Evolutionary conservation across 2,113 vertebrate genomes (phyloP), one percentile per base, ranked within the genome.

Genomic region (Brachionichthys hirsutus): DNA sequence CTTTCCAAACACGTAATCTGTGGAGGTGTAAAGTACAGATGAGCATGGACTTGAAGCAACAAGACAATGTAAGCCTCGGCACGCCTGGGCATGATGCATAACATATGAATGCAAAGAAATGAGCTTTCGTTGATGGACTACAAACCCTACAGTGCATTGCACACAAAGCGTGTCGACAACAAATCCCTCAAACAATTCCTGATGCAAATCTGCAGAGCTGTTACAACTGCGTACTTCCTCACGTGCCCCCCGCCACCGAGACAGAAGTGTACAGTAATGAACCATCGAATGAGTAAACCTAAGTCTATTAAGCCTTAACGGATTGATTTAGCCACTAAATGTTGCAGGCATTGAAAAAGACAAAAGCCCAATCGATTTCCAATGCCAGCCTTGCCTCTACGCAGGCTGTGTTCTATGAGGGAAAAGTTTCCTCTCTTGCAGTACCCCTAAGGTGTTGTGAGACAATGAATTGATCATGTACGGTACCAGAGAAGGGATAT

Each of bases 291-390:
- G 80, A 86, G 76, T 86, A 89, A 85, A 81, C 65, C 70, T 68
- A 54, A 88, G 83, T 87, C 81, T 68, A 89, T 91, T 89, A 90
- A 85, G 72, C 68, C 54, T 46, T 15, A 73, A 45, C 16, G 20
- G 67, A 88, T 87, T 75, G 86, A 92, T 87, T 75, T 41, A 16
- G 53, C 54, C 57, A 49, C 67, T 89, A 75, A 89, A 89, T 89
- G 87, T 91, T 85, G 85, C 71, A 81, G 75, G 45, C 64, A 75
- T 71, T 73, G 61, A 68, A 80, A 80, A 75, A 86, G 80, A 85
- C 75, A 79, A 86, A 79, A 50, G 70, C 55, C 45, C 50, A 36
- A 82, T 89, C 87, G 62, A 89, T 89, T 78, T 53, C 58, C 50
- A 51, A 40, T 70, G 67, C 72, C 58, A 75, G 70, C 70, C 59